A percentile compares a stretch with the other conserved stretches of the same genome.
Conservation (phyloP, 1,140 invertebrate species). For the Spodoptera frugiperda region DNA sequence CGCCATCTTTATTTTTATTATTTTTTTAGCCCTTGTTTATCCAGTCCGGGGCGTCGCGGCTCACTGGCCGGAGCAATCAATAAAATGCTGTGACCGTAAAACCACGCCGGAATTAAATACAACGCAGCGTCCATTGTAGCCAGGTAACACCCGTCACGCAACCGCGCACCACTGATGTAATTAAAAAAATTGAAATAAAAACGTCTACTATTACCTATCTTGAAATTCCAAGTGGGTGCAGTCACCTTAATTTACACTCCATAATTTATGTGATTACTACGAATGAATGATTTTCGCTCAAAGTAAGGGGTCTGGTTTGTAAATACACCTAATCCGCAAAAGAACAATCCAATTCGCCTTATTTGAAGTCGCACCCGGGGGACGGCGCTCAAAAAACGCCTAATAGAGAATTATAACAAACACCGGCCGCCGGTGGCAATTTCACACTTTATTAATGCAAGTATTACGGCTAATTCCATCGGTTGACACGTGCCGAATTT, state of each 20-base stretch:
- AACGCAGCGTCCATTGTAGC: slow-evolving; percentile 60
- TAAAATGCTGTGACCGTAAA: slow-evolving; percentile 77
- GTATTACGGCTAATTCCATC: slow-evolving; percentile 85
- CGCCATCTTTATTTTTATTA: slow-evolving; percentile 80
- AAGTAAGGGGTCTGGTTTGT: neutral
- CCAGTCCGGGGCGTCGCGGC: slow-evolving; percentile 72
- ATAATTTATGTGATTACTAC: slow-evolving; percentile 14
- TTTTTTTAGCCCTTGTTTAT: slow-evolving; percentile 83
- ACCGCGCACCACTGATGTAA: slow-evolving; percentile 50
- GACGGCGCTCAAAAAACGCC: slow-evolving; percentile 63
- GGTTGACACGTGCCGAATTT: slow-evolving; percentile 83
- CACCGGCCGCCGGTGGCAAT: slow-evolving; percentile 78
- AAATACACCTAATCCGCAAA: slow-evolving; percentile 50
- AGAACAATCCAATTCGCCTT: slow-evolving; percentile 61
- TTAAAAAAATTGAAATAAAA: slow-evolving; percentile 52
- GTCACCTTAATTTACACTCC: slow-evolving; percentile 15
- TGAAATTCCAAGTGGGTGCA: slow-evolving; percentile 29
- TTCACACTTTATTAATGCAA: slow-evolving; percentile 86
- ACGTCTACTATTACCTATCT: slow-evolving; percentile 37
- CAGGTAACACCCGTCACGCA: slow-evolving; percentile 61
- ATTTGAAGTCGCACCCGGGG: slow-evolving; percentile 39
- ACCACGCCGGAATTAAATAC: slow-evolving; percentile 80
- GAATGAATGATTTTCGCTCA: slow-evolving; percentile 11
- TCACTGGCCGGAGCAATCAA: slow-evolving; percentile 79
- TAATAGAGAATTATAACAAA: slow-evolving; percentile 84